These are phyloP conservation scores for Trissolcus brochymenae DNA, from an alignment of 2,888 invertebrate species.

Conservation along the genomic window DNA sequence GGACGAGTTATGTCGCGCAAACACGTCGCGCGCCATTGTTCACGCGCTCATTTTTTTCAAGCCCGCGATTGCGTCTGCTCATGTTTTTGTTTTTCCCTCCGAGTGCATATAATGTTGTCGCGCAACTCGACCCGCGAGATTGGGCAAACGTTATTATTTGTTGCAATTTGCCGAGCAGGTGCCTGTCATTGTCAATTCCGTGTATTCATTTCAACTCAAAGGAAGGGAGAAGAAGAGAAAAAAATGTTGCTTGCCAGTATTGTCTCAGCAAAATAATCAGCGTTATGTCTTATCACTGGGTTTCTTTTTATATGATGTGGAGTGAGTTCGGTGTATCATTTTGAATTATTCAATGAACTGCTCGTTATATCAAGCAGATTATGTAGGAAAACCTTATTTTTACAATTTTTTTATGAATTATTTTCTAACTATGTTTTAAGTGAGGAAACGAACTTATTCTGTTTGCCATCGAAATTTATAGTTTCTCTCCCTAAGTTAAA, in stretches of 20 bases:
- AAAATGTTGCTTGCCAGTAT: constrained; percentile 62
- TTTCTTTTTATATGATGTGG: no score
- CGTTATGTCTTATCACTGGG: constrained; percentile 10
- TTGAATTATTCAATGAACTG: no score
- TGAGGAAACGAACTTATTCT: no score
- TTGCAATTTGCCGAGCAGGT: constrained; percentile 73
- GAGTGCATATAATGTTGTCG: constrained; percentile 32
- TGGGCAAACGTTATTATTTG: constrained; percentile 73
- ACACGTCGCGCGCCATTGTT: constrained; percentile 50
- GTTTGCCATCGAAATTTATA: no score
- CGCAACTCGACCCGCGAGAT: constrained; percentile 50
- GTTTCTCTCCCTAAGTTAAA: no score
- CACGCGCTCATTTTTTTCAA: constrained; percentile 14
- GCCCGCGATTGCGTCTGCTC: constrained; percentile 37
- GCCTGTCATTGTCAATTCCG: constrained; percentile 56
- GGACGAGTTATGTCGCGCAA: constrained; percentile 54
- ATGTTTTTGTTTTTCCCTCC: constrained; percentile 23
- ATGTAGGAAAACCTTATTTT: no score
- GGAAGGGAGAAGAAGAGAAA: no score
- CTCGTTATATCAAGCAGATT: no score
- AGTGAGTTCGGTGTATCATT: no score
- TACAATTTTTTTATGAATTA: no score
- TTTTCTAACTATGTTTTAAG: no score
- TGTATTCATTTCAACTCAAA: constrained; percentile 61
- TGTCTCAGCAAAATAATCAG: constrained; percentile 65